Evolutionary conservation across 2,888 invertebrate genomes (phyloP).

Genomic region (Diarsia mendica): DNA sequence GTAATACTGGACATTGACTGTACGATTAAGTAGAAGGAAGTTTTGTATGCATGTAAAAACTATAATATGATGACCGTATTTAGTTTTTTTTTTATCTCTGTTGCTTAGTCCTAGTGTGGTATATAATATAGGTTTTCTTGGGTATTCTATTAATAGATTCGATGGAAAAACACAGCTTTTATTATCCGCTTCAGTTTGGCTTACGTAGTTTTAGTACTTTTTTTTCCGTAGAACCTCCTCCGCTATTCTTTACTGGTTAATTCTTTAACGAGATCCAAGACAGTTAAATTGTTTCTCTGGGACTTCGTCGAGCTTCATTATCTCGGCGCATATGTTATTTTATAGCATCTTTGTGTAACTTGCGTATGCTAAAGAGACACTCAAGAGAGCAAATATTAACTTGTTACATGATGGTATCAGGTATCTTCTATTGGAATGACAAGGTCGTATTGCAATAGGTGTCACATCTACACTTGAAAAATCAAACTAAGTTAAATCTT

Average conservation of each 20-base stretch:
- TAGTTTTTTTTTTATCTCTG: neutral
- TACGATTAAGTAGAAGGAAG: neutral
- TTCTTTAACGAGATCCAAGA: too few relatives aligned
- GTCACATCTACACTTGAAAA: neutral
- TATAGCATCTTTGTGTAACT: slow-evolving; percentile 1
- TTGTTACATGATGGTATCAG: slow-evolving; percentile 24
- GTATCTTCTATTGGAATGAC: slow-evolving; percentile 4
- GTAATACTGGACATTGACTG: too few relatives aligned
- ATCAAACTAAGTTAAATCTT: neutral
- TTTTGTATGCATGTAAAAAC: slow-evolving; percentile 28
- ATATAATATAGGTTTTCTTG: neutral
- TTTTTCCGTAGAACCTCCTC: neutral
- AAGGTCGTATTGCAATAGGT: slow-evolving; percentile 21
- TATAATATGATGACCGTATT: neutral
- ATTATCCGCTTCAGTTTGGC: neutral
- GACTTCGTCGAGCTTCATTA: too few relatives aligned
- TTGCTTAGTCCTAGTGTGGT: neutral
- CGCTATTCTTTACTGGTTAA: too few relatives aligned
- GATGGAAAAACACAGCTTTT: slow-evolving; percentile 9
- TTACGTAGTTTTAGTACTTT: neutral
- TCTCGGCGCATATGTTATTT: neutral
- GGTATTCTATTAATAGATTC: slow-evolving; percentile 3
- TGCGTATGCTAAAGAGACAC: slow-evolving; percentile 2
- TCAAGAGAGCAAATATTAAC: slow-evolving; percentile 39
- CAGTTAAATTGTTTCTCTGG: too few relatives aligned